Conservation (phyloP, 2,113 vertebrate species). For the Xerus inauris region DNA sequence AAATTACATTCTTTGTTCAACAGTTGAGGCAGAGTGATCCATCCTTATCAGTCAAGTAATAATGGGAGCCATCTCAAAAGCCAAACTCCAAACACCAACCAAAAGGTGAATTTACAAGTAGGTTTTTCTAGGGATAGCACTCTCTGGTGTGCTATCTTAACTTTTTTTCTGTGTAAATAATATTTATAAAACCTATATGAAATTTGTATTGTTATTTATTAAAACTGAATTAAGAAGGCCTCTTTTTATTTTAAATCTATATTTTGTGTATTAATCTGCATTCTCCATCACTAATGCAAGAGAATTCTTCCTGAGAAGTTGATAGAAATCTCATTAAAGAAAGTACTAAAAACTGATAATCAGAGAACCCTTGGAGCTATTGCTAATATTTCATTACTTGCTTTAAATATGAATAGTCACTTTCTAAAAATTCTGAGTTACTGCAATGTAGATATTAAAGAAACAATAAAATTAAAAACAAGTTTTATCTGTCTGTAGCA, state of each 20-base stretch:
- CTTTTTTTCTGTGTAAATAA: not conserved
- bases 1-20: not conserved
- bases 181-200: not conserved
- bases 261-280: not conserved
- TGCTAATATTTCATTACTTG: slow-evolving; percentile 5
- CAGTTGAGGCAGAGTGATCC: not conserved
- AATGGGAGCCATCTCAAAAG: not conserved
- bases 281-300: not conserved
- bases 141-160: not conserved
- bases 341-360: not conserved
- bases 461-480: slow-evolving; percentile 21
- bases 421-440: not conserved
- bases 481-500: not conserved
- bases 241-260: slow-evolving; percentile 29
- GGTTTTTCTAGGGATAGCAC: not conserved
- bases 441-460: not conserved
- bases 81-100: not conserved
- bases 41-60: not conserved
- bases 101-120: not conserved
- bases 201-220: slow-evolving; percentile 1
- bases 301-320: slow-evolving; percentile 23
- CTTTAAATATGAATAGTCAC: not conserved
- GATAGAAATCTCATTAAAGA: slow-evolving; percentile 20
- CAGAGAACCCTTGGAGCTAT: not conserved
- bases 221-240: not conserved